Base-by-base conservation (phyloP, 1,140 invertebrate species). In the Mylabris phalerata region DNA sequence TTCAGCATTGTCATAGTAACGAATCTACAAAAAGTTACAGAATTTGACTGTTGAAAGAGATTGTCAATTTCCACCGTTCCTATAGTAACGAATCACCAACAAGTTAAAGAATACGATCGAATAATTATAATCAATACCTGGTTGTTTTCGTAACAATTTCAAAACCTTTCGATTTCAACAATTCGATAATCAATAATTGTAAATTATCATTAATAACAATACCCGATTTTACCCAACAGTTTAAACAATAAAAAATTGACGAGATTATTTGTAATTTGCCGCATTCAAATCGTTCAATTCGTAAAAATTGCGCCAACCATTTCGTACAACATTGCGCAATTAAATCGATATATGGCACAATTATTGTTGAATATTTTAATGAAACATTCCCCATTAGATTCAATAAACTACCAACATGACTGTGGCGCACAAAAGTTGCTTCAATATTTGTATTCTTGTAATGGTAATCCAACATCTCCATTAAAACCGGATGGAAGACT, bases 391-490 rank as follows among this genome's bases (percentile, higher is more conserved):
- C 45, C n/a, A 75, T 46, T 39, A 75, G 60, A 50, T 59, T 62
- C 10, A 81, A 54, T 2, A 81, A 63, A 3, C 78, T 75, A 24
- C 76, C 70, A 40, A 75, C 70, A 72, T 82, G 79, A 9, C 73
- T 75, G 57, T 75, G 74, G 49, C 78, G 75, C 50, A 77, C 65
- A 50, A 77, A 72, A 10, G 77, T 73, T 24, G 72, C 72, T 39
- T 67, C 65, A n/a, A 70, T 55, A 61, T 62, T 67, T 26, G 78
- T 80, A 7, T 76, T 73, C 55, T 77, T 73, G 3, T 78, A 72
- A 71, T 81, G 79, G 66, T 78, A 79, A 58, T 79, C 73, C 7
- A 81, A 62, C 42, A 74, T 65, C 60, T 72, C 77, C 1, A 77
- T 56, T 55, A 81, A 65, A 26, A 79, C 55, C 10, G 75, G 75